Evolutionary conservation across 2,113 vertebrate species (phyloP), one percentile per base, ranked within the genome.

Genomic region (Cyprinodon variegatus): DNA sequence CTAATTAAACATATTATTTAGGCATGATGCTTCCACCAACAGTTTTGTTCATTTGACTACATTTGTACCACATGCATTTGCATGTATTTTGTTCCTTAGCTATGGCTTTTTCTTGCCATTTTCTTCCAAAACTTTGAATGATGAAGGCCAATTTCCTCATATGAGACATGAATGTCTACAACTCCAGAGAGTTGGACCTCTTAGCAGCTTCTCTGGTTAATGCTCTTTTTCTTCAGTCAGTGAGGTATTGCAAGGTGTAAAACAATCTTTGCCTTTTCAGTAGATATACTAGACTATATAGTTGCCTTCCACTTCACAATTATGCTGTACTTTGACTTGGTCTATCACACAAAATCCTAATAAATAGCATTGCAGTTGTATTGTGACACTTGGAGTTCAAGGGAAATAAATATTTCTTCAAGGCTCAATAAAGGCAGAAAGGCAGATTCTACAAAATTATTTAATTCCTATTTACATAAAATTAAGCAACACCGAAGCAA

Each of bases 381-480:
- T n/a, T 57, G 50, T 57, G 6, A 57, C 50, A 57, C 3, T 6
- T 20, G 17, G 10, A 15, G 50, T 53, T 53, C 14, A n/a, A 57
- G 17, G 20, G 50, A 57, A 57, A n/a, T n/a, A 14, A 57, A 57
- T 57, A 57, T 20, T n/a, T 57, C 20, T 57, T 2, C 7, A 57
- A 57, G 50, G 50, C 20, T 20, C 50, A 57, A 86, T 65, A 66
- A 85, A 74, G 64, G 78, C 71, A 88, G 75, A 72, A 89, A 85
- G 89, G 84, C 81, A 88, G 37, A 82, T 36, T 73, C 82, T 88
- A 89, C 46, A 75, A 43, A 78, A 73, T 90, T 81, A 84, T 41
- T 43, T 46, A 2, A 81, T 73, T 70, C 85, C 85, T 82, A 73
- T 10, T 72, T 1, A 90, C 22, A 84, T n/a, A 61, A 63, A 11